phyloP scores from a whole-genome alignment of 64 coral and sea anemone genomes.

The Montipora capricornis region DNA sequence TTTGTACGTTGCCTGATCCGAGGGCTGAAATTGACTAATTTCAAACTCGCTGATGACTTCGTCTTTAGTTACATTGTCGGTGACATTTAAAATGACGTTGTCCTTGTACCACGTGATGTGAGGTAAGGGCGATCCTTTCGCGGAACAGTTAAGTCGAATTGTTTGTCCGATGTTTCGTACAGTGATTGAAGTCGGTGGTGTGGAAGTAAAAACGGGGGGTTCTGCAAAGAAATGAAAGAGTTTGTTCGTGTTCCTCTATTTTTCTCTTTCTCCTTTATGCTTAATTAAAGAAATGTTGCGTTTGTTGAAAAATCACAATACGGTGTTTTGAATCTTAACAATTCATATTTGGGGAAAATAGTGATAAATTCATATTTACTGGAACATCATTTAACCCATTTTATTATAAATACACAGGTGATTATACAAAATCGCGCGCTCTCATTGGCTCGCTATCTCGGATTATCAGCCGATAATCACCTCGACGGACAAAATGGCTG shows the following conservation, averaged over 20 bases:
- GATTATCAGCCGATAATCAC: no score
- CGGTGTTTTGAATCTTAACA: no score
- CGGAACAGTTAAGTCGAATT: slow-evolving; percentile 12
- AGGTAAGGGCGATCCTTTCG: slow-evolving; percentile 22
- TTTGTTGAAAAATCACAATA: no score
- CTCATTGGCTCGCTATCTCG: no score
- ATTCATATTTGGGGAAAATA: no score
- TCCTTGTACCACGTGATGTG: slow-evolving; percentile 53
- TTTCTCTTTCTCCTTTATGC: no score
- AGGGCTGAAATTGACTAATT: neutral
- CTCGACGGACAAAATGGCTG: no score
- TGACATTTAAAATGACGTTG: neutral
- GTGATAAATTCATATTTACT: no score
- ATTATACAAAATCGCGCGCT: no score
- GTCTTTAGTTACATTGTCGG: neutral
- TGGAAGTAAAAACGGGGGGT: neutral
- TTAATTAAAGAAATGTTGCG: no score
- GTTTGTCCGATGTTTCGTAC: neutral
- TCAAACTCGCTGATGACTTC: slow-evolving; percentile 27
- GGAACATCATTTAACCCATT: no score
- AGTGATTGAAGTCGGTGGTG: neutral
- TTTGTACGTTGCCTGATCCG: neutral
- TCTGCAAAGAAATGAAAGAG: neutral
- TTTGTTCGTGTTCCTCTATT: neutral
- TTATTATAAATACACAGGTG: no score